Conservation (phyloP, 2,113 vertebrate genomes). For the Cairina moschata region DNA sequence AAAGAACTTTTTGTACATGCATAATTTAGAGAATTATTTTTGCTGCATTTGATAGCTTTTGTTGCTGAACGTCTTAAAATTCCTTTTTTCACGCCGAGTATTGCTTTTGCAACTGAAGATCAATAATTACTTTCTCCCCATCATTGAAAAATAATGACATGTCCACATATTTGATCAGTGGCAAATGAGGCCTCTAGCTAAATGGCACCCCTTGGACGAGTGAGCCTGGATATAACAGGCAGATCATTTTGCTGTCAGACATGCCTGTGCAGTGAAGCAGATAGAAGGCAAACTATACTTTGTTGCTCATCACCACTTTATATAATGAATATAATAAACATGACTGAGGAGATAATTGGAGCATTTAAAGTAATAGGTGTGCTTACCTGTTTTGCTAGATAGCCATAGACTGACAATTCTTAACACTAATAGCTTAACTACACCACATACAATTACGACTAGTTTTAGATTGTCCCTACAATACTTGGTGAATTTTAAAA, state of each 20-base stretch:
- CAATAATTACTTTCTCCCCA: conserved; percentile 25
- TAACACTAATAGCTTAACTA: background rate
- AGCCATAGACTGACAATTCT: background rate
- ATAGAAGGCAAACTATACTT: background rate
- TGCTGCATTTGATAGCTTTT: background rate
- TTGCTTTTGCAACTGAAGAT: background rate
- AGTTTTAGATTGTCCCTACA: background rate
- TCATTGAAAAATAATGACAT: background rate
- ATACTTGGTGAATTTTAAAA: background rate
- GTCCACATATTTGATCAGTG: background rate
- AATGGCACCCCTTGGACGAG: background rate
- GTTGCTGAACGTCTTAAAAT: background rate
- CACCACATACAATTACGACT: background rate
- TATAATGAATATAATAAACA: background rate
- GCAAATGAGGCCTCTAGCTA: conserved; percentile 8
- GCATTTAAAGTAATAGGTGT: background rate
- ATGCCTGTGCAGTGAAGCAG: background rate
- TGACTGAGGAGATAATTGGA: background rate
- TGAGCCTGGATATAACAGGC: background rate
- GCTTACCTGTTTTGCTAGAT: background rate
- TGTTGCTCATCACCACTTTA: background rate
- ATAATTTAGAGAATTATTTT: background rate
- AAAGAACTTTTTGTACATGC: background rate
- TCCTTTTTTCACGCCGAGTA: background rate
- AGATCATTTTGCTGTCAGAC: background rate